Base-by-base conservation (phyloP, 2,888 invertebrate species). In the Alloplasta piceator region DNA sequence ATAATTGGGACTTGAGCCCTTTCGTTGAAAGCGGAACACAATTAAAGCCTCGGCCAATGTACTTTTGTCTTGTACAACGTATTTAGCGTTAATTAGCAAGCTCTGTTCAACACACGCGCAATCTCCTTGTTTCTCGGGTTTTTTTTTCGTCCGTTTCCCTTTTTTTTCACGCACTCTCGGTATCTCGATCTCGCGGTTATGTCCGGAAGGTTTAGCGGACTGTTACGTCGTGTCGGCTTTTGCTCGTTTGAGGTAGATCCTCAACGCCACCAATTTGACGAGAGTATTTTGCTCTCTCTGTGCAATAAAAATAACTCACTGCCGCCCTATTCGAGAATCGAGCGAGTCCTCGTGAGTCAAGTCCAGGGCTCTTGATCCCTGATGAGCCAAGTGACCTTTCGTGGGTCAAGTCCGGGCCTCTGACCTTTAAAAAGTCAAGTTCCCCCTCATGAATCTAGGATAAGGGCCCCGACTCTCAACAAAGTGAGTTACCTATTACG, bases 31-130 rank as follows among this genome's bases (percentile, higher is more conserved):
- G 26, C 26, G 26, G 26, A 26, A 26, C 26, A 26, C 26, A 26
- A 26, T 26, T 26, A 26, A 26, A 78, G 72, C 26, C 26, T 82
- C 83, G 79, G 70, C 84, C 83, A 84, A 80, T 82, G 82, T 84
- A 26, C 26, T 26, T 26, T 85, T 84, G 77, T 78, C 56, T 36
- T 78, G 76, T 77, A 72, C 76, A 83, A 6, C 38, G 26, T 38
- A 38, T 38, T 84, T 84, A 82, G 80, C 79, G 78, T 82, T 84
- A 85, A 85, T 87, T 87, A 85, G 80, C 82, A 77, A 50, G 50
- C 64, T 48, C 64, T 36, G n/a, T n/a, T 12, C 38, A 48, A 7
- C 46, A 48, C 48, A 64, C 48, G 36, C 36, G 48, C 26, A 48
- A 64, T 36, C 26, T 64, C 48, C 7, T 50, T 12, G 10, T 64